Base-by-base conservation (phyloP, 1,140 invertebrate species). In the Callitettix versicolor region DNA sequence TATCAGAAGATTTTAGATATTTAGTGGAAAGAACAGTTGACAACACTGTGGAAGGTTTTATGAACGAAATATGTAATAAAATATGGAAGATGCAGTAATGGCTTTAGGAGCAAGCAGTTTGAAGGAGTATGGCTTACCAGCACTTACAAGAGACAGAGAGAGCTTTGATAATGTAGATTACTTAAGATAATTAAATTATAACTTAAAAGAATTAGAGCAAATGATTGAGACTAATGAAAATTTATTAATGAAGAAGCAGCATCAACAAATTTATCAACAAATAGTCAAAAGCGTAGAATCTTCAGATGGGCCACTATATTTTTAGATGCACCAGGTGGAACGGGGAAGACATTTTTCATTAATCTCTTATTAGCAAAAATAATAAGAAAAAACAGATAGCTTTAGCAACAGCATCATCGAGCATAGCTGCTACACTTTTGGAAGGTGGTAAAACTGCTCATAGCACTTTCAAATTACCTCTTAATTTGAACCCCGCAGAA, bases 371-470 rank as follows among this genome's bases (percentile, higher is more conserved):
- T 68, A 33, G 60, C 58, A n/a, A 36, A 50, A 21, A 47, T 69
- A 11, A 52, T 62, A 56, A 56, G 36, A 0, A 61, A 36, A 51
- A 62, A 24, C 30, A 58, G 30, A 62, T 66, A 47, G 65, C 65
- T 38, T 41, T 73, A 20, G 64, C 67, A 6, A 53, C 69, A 5
- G 72, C 72, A 15, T 73, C 67, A 14, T 70, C 66, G 21, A 69
- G 71, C 34, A 74, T 75, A 56, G 71, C 70, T 22, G 67, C 72
- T 33, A 72, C 68, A 54, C 63, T 73, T 44, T 46, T 75, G 20
- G 57, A 63, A 33, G 69, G 67, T 56, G 71, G 69, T n/a, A 54
- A 61, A 62, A 67, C 66, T 49, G 63, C 64, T 48, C 67, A 69
- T 63, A 67, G 65, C 57, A 55, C 55, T 59, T 63, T 68, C 43